phyloP scores from a whole-genome alignment of 2,888 invertebrate species.

The Callyntrura sp. region DNA sequence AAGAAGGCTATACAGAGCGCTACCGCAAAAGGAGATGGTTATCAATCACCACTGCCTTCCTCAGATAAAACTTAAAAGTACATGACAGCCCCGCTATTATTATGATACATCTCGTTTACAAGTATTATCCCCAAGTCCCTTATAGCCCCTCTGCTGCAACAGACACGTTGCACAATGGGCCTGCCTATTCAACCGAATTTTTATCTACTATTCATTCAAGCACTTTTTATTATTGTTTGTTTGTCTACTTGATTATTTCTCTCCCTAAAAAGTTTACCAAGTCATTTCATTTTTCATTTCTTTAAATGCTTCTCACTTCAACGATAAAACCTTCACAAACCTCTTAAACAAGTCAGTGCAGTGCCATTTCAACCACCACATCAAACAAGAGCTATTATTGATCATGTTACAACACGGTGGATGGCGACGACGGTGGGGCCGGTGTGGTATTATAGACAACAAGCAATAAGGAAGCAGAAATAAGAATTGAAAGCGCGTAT shows the following conservation, averaged over 20 bases:
- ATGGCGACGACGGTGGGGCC: too few species aligned
- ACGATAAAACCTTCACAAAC: constrained; percentile 6
- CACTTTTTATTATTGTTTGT: background rate
- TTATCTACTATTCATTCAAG: too few species aligned
- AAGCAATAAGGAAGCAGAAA: too few species aligned
- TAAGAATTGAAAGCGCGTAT: too few species aligned
- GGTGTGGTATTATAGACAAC: too few species aligned
- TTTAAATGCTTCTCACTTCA: background rate
- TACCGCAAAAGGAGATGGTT: constrained; percentile 51
- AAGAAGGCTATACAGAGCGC: constrained; percentile 52
- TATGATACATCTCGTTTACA: constrained; percentile 19
- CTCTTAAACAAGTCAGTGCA: background rate
- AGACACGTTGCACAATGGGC: too few species aligned
- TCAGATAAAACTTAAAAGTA: constrained; percentile 3
- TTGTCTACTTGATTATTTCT: constrained; percentile 6
- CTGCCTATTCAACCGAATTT: background rate
- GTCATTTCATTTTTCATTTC: background rate
- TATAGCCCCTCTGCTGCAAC: too few species aligned
- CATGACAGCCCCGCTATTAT: constrained; percentile 10
- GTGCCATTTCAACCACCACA: too few species aligned
- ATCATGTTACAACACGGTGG: background rate
- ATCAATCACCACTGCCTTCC: constrained; percentile 57
- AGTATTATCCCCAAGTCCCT: too few species aligned
- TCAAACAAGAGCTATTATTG: constrained; percentile 47
- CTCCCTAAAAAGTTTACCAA: background rate